Evolutionary conservation across 2,888 invertebrate genomes (phyloP), one percentile per base, ranked within the genome.

Genomic region (Ichneumoninae sp.): DNA sequence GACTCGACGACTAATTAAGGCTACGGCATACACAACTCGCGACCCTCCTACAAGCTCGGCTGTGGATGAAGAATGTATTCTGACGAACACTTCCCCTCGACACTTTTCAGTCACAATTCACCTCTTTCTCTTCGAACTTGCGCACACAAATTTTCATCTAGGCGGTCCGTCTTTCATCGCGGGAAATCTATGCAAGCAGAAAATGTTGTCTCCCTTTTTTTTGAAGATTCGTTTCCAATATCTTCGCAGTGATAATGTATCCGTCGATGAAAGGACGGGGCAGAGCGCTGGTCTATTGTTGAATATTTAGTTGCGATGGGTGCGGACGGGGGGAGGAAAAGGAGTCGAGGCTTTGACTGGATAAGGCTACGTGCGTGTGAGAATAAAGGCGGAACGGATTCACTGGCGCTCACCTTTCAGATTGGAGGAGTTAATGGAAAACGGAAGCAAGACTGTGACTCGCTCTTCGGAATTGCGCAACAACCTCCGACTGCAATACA

Each of bases 1-100:
- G 80, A 62, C 74, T 74, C 62, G 74, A 40, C 60, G 62, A 74
- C 76, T 81, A 81, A 81, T 81, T 81, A 74, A 62, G 74, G 76
- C 76, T 44, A 68, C 47, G 66, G 66, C 75, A 60, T 70, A 44
- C 65, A 70, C 70, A 70, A 76, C 70, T 60, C 19, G 40, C 40
- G 40, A 54, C 44, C 40, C 69, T 52, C 54, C 50, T 10, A 65
- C n/a, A 62, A 44, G 19, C 47, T 19, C 60, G 30, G 16, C 22
- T 60, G 26, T 8, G 40, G 19, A 52, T 36, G 19, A 40, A 77
- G 26, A 68, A 68, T 36, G 30, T 30, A 69, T 77, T 57, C 44
- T 69, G 30, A 1, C 40, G 52, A 1, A 6, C 44, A 40, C 40
- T 26, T 52, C 52, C 22, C 13, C 16, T 47, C 52, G 54, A 68